Conservation (phyloP, 2,797 vertebrate species). For the Anolis apletophallus region DNA sequence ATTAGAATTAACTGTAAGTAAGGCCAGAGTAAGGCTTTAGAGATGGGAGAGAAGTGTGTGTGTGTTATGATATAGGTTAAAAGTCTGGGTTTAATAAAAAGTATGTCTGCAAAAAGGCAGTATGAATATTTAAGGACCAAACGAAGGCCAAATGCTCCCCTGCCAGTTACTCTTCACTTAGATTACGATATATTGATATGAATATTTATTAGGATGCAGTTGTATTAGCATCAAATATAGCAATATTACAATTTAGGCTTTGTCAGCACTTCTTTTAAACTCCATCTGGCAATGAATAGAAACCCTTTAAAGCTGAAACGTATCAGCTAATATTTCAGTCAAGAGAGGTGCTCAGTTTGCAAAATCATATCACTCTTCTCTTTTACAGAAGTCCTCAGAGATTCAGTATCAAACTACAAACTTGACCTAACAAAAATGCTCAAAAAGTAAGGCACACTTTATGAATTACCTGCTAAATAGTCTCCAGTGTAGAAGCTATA, state of each 20-base stretch:
- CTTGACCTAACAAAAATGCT: conserved; percentile 33
- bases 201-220: conserved; percentile 68
- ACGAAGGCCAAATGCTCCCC: conserved; percentile 35
- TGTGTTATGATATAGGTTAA: background rate
- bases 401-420: conserved; percentile 27
- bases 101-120: background rate
- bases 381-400: conserved; percentile 19
- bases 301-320: conserved; percentile 48
- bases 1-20: background rate
- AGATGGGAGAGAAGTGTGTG: background rate
- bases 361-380: conserved; percentile 4
- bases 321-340: conserved; percentile 44
- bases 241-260: conserved; percentile 52
- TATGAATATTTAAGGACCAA: conserved; percentile 66
- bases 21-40: background rate
- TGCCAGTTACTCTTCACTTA: conserved; percentile 58
- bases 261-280: conserved; percentile 60
- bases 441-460: background rate
- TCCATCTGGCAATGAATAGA: conserved; percentile 34
- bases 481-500: background rate
- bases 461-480: conserved; percentile 29
- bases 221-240: conserved; percentile 57
- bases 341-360: conserved; percentile 40
- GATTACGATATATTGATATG: conserved; percentile 55
- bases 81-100: background rate